A percentile compares a stretch with the other conserved stretches of the same genome.
phyloP scores from a whole-genome alignment of 2,888 invertebrate species.

The Apocheima hispidaria region DNA sequence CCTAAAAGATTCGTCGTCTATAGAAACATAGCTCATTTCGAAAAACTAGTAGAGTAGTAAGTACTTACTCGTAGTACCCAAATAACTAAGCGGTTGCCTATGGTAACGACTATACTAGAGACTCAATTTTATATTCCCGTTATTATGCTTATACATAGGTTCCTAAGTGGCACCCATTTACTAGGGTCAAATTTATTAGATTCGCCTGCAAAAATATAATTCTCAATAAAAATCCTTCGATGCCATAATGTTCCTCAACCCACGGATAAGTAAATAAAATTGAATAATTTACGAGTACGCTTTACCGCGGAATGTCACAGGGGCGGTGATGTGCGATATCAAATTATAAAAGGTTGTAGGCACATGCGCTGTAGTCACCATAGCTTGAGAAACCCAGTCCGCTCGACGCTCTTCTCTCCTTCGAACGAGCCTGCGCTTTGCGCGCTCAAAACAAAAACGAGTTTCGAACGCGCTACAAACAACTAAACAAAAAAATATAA shows the following conservation, averaged over 20 bases:
- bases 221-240: constrained; percentile 56
- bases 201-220: constrained; percentile 9
- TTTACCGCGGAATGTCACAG: constrained; percentile 81
- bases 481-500: constrained; percentile 48
- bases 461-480: constrained; percentile 59
- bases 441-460: constrained; percentile 61
- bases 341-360: constrained; percentile 79
- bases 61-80: too few species aligned
- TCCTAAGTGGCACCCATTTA: not conserved
- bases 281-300: constrained; percentile 81
- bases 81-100: too few species aligned
- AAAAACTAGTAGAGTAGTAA: too few species aligned
- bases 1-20: too few species aligned
- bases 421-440: constrained; percentile 69
- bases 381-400: constrained; percentile 69
- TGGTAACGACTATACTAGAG: too few species aligned
- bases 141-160: too few species aligned
- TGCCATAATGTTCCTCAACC: constrained; percentile 62
- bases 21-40: too few species aligned
- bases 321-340: constrained; percentile 82
- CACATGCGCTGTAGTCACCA: constrained; percentile 69
- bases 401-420: constrained; percentile 67
- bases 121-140: too few species aligned
- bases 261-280: constrained; percentile 77
- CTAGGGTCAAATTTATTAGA: not conserved